Percentiles rank a stretch among this genome's conserved stretches.
Conservation (phyloP, 2,888 invertebrate genomes). For the Platycheirus rosarum region DNA sequence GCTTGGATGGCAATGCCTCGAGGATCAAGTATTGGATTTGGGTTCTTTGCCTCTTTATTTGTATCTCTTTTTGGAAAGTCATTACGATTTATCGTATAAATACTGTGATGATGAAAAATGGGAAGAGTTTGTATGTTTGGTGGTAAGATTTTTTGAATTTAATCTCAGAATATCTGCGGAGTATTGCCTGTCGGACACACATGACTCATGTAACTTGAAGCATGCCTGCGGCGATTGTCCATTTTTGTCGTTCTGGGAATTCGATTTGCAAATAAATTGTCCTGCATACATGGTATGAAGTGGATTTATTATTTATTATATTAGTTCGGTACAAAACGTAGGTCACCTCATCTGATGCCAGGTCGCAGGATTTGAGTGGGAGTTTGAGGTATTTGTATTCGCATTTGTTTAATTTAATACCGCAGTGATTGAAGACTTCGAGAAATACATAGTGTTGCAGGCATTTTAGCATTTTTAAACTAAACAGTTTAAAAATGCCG, state of each 20-base stretch:
- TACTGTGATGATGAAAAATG: slow-evolving; percentile 34
- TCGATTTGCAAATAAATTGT: slow-evolving; percentile 48
- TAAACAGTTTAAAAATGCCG: too few relatives aligned
- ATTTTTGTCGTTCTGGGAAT: slow-evolving; percentile 64
- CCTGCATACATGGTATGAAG: background rate
- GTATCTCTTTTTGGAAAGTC: background rate
- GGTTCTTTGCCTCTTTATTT: slow-evolving; percentile 7
- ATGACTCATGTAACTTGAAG: slow-evolving; percentile 33
- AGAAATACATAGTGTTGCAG: too few relatives aligned
- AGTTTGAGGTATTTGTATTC: too few relatives aligned
- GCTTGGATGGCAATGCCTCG: slow-evolving; percentile 22
- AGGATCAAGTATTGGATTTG: slow-evolving; percentile 24
- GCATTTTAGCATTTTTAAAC: too few relatives aligned
- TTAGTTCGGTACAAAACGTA: too few relatives aligned
- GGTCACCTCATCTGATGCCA: too few relatives aligned
- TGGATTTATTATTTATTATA: too few relatives aligned
- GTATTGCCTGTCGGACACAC: slow-evolving; percentile 36
- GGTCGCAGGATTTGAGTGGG: too few relatives aligned
- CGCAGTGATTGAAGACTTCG: too few relatives aligned
- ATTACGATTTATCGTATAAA: slow-evolving; percentile 13
- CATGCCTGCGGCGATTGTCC: slow-evolving; percentile 47
- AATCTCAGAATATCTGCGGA: slow-evolving; percentile 41
- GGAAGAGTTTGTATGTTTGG: slow-evolving; percentile 7
- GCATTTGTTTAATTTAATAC: too few relatives aligned
- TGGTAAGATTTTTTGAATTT: slow-evolving; percentile 7